Percentiles rank a stretch among this genome's conserved stretches.
phyloP scores from a whole-genome alignment of 1,140 invertebrate species.

The Rhopalosiphum padi region DNA sequence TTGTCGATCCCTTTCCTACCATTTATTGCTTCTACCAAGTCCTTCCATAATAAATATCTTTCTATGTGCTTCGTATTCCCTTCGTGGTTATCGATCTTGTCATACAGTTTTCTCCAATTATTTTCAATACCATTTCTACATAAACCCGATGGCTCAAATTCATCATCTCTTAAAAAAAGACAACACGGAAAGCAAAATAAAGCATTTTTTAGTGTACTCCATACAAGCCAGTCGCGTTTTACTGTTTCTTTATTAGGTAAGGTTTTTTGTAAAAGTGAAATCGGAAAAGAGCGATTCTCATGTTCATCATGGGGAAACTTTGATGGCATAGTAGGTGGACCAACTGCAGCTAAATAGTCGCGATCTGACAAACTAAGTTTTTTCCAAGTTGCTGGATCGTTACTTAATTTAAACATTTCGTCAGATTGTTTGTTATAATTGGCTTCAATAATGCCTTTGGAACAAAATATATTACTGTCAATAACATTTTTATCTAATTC shows the following conservation, averaged over 20 bases:
- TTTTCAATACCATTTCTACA: slow-evolving; percentile 1
- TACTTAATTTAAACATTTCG: not conserved
- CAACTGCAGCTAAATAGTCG: not conserved
- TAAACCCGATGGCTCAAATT: not conserved
- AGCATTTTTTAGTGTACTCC: not conserved
- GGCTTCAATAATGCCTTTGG: not conserved
- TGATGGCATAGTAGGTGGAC: slow-evolving; percentile 5
- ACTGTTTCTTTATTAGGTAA: not conserved
- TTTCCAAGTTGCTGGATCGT: not conserved
- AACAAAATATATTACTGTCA: not conserved
- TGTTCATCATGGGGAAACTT: not conserved
- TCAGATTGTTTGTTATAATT: not conserved
- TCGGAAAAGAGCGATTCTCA: not conserved
- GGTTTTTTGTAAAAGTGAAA: not conserved
- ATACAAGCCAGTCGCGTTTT: not conserved
- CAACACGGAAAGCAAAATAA: not conserved
- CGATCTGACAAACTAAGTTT: not conserved
- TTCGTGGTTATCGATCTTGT: not conserved
- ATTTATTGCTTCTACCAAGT: not conserved
- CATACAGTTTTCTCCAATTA: slow-evolving; percentile 8
- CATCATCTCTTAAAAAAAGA: slow-evolving; percentile 8
- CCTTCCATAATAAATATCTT: slow-evolving; percentile 8
- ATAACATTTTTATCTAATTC: not conserved
- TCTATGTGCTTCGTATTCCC: not conserved
- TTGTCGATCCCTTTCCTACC: not conserved